phyloP scores from a whole-genome alignment of 2,113 vertebrate genomes.

The Oophaga pumilio region DNA sequence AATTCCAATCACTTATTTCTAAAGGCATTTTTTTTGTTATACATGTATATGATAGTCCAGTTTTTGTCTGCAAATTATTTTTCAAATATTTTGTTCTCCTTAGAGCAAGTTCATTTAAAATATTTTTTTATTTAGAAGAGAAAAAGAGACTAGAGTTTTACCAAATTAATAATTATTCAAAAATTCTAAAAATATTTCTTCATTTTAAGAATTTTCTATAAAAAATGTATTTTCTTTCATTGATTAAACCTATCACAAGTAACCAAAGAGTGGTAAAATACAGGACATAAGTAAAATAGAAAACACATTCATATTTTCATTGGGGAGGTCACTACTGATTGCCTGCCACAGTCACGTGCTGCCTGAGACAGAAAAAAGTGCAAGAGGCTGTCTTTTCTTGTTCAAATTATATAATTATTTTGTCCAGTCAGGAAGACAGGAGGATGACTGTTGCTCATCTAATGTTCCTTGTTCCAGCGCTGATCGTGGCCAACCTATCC shows the following conservation, averaged over 20 bases:
- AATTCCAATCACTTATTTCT: conserved; percentile 27
- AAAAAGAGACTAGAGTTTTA: background rate
- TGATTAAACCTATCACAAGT: background rate
- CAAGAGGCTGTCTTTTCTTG: too few species aligned
- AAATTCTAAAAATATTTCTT: background rate
- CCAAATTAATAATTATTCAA: background rate
- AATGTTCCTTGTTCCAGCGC: too few species aligned
- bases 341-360: too few species aligned
- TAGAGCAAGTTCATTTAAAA: background rate
- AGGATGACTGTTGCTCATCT: too few species aligned
- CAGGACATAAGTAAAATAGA: background rate
- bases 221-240: background rate
- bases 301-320: too few species aligned
- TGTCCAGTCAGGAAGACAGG: too few species aligned
- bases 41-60: background rate
- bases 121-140: background rate
- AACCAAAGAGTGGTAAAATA: background rate
- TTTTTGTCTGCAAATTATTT: background rate
- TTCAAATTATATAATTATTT: too few species aligned
- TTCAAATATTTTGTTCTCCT: conserved; percentile 28
- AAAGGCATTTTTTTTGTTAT: conserved; percentile 32
- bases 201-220: background rate
- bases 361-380: too few species aligned
- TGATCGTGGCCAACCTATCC: too few species aligned
- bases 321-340: too few species aligned